A percentile compares a stretch with the other conserved stretches of the same genome.
These are phyloP conservation scores for Tenebrio molitor DNA, from an alignment of 1,140 invertebrate species.

Conservation along the genomic window DNA sequence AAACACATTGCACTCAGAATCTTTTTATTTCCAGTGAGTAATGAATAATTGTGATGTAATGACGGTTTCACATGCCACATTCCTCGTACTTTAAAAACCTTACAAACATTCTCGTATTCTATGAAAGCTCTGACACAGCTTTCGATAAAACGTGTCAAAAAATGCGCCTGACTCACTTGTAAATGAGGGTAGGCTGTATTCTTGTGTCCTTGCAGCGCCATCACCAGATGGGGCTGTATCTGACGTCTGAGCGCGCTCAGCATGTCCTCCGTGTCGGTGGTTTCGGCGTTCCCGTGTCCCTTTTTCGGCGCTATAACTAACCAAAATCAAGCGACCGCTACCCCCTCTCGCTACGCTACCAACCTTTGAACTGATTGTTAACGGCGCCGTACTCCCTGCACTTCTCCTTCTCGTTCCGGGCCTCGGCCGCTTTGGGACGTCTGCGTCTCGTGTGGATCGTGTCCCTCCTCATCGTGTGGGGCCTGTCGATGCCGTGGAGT, in stretches of 20 bases:
- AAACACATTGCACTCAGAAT: no score
- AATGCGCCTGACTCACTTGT: constrained; percentile 49
- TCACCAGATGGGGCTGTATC: constrained; percentile 67
- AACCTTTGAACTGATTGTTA: constrained; percentile 38
- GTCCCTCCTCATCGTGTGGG: constrained; percentile 95
- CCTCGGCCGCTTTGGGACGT: constrained; percentile 77
- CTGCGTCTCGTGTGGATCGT: constrained; percentile 96
- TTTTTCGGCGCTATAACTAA: constrained; percentile 50
- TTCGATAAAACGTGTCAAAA: no score
- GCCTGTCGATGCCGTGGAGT: constrained; percentile 90
- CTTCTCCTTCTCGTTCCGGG: constrained; percentile 47
- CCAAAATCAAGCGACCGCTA: neutral
- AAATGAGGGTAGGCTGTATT: constrained; percentile 51
- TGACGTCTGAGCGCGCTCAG: constrained; percentile 67
- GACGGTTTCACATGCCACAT: no score
- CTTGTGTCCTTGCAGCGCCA: constrained; percentile 64
- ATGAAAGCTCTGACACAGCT: no score
- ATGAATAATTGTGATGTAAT: no score
- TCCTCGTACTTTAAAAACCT: no score
- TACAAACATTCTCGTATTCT: no score
- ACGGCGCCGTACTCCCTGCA: constrained; percentile 32
- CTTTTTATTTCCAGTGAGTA: no score
- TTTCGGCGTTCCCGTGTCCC: constrained; percentile 27
- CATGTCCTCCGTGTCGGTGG: constrained; percentile 67
- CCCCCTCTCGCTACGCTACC: neutral